Conservation (phyloP, 1,140 invertebrate genomes). For the Sminthurinus signatus region DNA sequence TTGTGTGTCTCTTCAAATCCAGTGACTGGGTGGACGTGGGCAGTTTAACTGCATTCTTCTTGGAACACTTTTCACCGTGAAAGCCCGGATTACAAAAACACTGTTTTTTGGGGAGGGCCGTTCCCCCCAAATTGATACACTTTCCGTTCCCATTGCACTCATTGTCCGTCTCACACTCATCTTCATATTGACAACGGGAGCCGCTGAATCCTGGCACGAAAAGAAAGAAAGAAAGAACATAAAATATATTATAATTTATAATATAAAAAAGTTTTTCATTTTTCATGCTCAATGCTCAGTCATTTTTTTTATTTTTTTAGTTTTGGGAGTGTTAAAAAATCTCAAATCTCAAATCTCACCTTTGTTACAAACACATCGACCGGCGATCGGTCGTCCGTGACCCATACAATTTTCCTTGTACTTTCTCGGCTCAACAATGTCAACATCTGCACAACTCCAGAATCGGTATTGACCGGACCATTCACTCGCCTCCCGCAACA, state of each 20-base stretch:
- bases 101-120: slow-evolving; percentile 68
- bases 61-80: slow-evolving; percentile 36
- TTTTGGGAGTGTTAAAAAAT: too few relatives aligned
- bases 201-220: slow-evolving; percentile 52
- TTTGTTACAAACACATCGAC: slow-evolving; percentile 45
- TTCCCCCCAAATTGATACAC: slow-evolving; percentile 71
- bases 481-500: slow-evolving; percentile 81
- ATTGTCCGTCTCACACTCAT: slow-evolving; percentile 70
- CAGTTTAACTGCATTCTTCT: slow-evolving; percentile 32
- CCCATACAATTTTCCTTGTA: slow-evolving; percentile 76
- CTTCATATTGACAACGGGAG: slow-evolving; percentile 69
- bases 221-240: background rate
- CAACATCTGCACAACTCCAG: slow-evolving; percentile 92
- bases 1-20: slow-evolving; percentile 33
- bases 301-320: too few relatives aligned
- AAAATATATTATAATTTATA: background rate
- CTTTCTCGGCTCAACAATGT: slow-evolving; percentile 52
- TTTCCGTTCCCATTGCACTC: slow-evolving; percentile 76
- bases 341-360: too few relatives aligned
- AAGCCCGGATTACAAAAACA: slow-evolving; percentile 69
- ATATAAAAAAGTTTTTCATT: too few relatives aligned
- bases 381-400: slow-evolving; percentile 67
- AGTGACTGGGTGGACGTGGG: slow-evolving; percentile 17
- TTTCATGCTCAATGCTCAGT: too few relatives aligned
- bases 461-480: slow-evolving; percentile 79